A percentile compares a stretch with the other conserved stretches of the same genome.
These are phyloP conservation scores for Nyctibius bracteatus DNA, from an alignment of 2,113 vertebrate species.

Conservation along the genomic window DNA sequence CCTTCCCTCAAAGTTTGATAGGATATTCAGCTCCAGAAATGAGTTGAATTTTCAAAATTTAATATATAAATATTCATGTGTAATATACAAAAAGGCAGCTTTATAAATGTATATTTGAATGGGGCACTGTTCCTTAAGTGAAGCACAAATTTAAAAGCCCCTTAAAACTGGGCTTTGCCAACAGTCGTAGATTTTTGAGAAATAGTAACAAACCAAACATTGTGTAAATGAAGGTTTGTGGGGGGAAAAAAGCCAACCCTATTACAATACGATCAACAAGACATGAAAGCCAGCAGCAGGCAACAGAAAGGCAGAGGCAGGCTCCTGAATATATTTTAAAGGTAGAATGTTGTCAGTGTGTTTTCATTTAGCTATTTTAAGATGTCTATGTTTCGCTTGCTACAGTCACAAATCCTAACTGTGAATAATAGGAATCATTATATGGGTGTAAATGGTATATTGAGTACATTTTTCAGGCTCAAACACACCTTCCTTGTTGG, in stretches of 20 bases:
- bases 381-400: conserved; percentile 66
- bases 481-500: conserved; percentile 77
- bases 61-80: conserved; percentile 45
- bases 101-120: conserved; percentile 40
- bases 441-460: conserved; percentile 72
- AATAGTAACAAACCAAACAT: conserved; percentile 56
- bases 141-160: conserved; percentile 33
- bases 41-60: conserved; percentile 44
- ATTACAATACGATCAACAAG: conserved; percentile 60
- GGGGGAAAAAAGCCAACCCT: conserved; percentile 8
- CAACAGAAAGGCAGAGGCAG: conserved; percentile 53
- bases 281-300: conserved; percentile 62
- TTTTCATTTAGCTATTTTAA: conserved; percentile 74
- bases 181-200: conserved; percentile 23
- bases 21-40: conserved; percentile 11
- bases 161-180: conserved; percentile 54
- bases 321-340: conserved; percentile 70
- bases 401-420: conserved; percentile 67
- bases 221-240: conserved; percentile 55
- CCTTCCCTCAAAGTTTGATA: background rate
- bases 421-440: conserved; percentile 77
- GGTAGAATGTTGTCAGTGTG: conserved; percentile 68
- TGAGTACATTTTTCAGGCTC: conserved; percentile 66
- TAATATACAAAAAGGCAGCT: conserved; percentile 27
- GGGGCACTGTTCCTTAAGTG: conserved; percentile 27